Evolutionary conservation across 1,140 invertebrate species (phyloP), one percentile per base, ranked within the genome.

Genomic region (Anastatus disparis): DNA sequence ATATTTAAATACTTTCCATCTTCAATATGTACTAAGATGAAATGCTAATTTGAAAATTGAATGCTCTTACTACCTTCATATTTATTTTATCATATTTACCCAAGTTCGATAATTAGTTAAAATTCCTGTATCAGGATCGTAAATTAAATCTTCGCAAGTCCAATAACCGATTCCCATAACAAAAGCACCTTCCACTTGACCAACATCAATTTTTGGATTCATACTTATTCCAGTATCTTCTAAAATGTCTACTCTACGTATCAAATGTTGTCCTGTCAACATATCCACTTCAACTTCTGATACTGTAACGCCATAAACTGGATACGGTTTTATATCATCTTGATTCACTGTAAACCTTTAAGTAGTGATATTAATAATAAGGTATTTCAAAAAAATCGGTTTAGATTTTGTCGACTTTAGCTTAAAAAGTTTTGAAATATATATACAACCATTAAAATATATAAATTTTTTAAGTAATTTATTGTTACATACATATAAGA

Each of bases 111-210:
- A 89, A 12, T 93, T 95, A 0, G 94, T 85, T 8, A 93, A 81
- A 70, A 87, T 82, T 13, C 93, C 94, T 17, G 90, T 91, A 20
- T 86, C 75, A 15, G 85, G 81, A 78, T 93, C 89, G 75, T 91
- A 92, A 6, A 91, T 84, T 35, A 94, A 77, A 71, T 93, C 88
- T 81, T 97, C 95, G 4, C 86, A 88, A 0, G 93, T 90, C 89
- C 91, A 95, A 74, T 93, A 93, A 4, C 95, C 95, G 13, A 95
- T 77, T 6, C 93, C 94, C 95, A 96, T 96, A 1, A 95, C 86
- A 80, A 95, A 94, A 1, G 93, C 92, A 6, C 94, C 95, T 87
- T 97, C 95, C 2, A 92, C 87, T 86, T 97, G 95, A 27, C 95
- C 95, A 22, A 97, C 86, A 80, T 97, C 95, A 26, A 95, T 84